A percentile compares a stretch with the other conserved stretches of the same genome.
Conservation (phyloP, 2,113 vertebrate species). For the Colossoma macropomum region DNA sequence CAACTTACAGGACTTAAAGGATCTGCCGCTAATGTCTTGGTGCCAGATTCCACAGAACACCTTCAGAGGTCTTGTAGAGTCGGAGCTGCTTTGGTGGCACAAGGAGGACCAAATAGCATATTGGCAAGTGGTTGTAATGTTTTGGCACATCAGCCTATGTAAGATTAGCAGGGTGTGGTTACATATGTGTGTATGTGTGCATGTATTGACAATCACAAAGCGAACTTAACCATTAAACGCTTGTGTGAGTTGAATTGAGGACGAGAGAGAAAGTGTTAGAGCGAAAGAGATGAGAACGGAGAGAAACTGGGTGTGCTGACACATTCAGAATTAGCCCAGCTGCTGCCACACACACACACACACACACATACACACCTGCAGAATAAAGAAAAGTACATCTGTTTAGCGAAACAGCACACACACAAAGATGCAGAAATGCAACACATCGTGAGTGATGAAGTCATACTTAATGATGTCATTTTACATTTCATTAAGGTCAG, state of each 20-base stretch:
- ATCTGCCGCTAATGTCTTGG: too few relatives aligned
- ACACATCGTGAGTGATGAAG: neutral
- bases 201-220: neutral
- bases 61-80: too few relatives aligned
- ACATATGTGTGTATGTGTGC: too few relatives aligned
- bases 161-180: too few relatives aligned
- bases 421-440: neutral
- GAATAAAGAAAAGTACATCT: constrained; percentile 18
- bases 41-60: too few relatives aligned
- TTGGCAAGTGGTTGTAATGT: too few relatives aligned
- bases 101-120: too few relatives aligned
- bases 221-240: neutral
- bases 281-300: neutral
- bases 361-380: constrained; percentile 7
- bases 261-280: neutral
- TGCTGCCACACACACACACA: constrained; percentile 34
- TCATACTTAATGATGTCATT: neutral
- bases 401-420: neutral
- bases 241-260: constrained; percentile 10
- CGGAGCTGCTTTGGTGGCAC: too few relatives aligned
- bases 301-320: constrained; percentile 27
- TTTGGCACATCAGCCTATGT: too few relatives aligned
- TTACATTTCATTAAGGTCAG: neutral
- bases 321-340: constrained; percentile 31
- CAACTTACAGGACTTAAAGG: too few relatives aligned